phyloP scores from a whole-genome alignment of 2,113 vertebrate species.

The Phylloscopus trochiloides region DNA sequence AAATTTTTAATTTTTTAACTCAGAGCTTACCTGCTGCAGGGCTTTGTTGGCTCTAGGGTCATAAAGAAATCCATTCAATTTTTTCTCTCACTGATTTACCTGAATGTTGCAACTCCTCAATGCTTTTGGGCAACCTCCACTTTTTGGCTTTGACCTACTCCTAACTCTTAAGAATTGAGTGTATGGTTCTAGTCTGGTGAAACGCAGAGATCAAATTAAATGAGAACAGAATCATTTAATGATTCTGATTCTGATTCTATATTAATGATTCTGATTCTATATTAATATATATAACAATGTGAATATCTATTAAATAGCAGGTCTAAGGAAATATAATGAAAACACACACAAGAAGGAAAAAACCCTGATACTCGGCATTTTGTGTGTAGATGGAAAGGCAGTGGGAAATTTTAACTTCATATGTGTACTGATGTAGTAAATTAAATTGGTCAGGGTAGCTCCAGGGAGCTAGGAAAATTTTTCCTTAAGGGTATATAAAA shows the following conservation, averaged over 20 bases:
- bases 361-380: neutral
- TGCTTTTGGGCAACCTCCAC: neutral
- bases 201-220: neutral
- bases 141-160: neutral
- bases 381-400: neutral
- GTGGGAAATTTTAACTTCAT: neutral
- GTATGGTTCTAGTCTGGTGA: neutral
- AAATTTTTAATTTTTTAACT: neutral
- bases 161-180: neutral
- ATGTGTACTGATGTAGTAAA: conserved; percentile 10
- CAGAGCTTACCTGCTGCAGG: neutral
- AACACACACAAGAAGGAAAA: neutral
- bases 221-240: accelerated
- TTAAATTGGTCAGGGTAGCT: neutral
- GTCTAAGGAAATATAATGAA: neutral
- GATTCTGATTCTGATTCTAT: no score
- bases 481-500: neutral
- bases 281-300: no score
- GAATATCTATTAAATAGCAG: neutral
- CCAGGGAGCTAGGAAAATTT: neutral
- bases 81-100: neutral
- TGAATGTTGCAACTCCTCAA: neutral
- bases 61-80: neutral
- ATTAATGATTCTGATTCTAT: no score
- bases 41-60: neutral